Evolutionary conservation across 2,113 vertebrate genomes (phyloP).

Genomic region (Pelecanus crispus): DNA sequence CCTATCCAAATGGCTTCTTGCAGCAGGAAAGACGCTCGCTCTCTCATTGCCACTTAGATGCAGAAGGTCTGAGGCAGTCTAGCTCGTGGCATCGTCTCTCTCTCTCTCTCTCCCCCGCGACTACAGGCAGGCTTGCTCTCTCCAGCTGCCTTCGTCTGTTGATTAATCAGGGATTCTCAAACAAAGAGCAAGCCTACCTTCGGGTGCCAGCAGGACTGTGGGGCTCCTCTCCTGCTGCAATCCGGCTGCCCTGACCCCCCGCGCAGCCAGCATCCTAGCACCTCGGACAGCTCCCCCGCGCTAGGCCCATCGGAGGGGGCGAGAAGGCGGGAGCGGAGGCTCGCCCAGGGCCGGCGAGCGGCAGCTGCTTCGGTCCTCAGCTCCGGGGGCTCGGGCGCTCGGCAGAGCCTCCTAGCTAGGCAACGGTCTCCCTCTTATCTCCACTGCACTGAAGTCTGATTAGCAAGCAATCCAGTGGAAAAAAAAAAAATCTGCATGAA

Average conservation of each 20-base stretch:
- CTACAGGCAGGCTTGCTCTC: slow-evolving; percentile 64
- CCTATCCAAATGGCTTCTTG: slow-evolving; percentile 71
- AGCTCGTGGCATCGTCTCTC: slow-evolving; percentile 65
- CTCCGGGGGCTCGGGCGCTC: slow-evolving; percentile 56
- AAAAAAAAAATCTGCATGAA: slow-evolving; percentile 13
- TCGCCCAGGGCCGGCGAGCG: slow-evolving; percentile 46
- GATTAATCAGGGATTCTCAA: slow-evolving; percentile 79
- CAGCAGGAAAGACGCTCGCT: slow-evolving; percentile 60
- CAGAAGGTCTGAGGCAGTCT: slow-evolving; percentile 71
- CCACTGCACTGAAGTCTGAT: slow-evolving; percentile 53
- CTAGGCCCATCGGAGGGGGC: slow-evolving; percentile 33
- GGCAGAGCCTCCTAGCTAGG: slow-evolving; percentile 51
- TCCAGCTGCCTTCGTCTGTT: slow-evolving; percentile 71
- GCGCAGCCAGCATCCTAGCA: slow-evolving; percentile 73
- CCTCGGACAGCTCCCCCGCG: slow-evolving; percentile 73
- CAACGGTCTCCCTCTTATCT: slow-evolving; percentile 51
- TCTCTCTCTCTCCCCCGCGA: slow-evolving; percentile 44
- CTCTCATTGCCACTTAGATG: slow-evolving; percentile 67
- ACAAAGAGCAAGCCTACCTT: slow-evolving; percentile 83
- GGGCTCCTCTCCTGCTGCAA: slow-evolving; percentile 64
- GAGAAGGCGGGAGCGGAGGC: slow-evolving; percentile 28
- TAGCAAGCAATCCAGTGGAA: slow-evolving; percentile 51
- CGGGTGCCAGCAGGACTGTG: slow-evolving; percentile 63
- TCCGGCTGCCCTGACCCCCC: slow-evolving; percentile 53
- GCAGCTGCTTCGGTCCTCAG: slow-evolving; percentile 48